A percentile compares a stretch with the other conserved stretches of the same genome.
phyloP scores from a whole-genome alignment of 2,113 vertebrate species.

The Chaetodon auriga region DNA sequence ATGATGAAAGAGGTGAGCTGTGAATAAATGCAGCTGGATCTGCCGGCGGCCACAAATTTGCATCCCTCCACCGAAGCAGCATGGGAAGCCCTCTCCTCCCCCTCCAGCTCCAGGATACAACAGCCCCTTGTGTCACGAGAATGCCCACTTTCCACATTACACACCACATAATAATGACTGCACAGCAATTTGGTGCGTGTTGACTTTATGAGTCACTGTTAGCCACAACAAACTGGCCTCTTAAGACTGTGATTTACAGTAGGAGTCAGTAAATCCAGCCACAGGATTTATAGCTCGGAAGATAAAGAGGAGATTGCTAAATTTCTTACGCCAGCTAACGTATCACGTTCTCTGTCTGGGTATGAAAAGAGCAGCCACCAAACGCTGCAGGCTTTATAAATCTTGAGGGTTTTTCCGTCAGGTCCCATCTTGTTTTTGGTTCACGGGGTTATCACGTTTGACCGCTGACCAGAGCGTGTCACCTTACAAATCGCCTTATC shows the following conservation, averaged over 20 bases:
- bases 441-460: conserved; percentile 50
- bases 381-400: conserved; percentile 4
- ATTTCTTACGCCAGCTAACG: background rate
- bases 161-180: conserved; percentile 44
- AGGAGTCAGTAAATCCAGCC: conserved; percentile 37
- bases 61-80: background rate
- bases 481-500: conserved; percentile 35
- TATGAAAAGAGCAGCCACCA: background rate
- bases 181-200: conserved; percentile 3
- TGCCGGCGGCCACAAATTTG: conserved; percentile 7
- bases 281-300: background rate
- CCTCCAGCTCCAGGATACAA: conserved; percentile 8
- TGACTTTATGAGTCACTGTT: conserved; percentile 61
- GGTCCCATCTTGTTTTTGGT: conserved; percentile 50
- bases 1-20: conserved; percentile 58
- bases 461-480: conserved; percentile 13
- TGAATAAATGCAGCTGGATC: conserved; percentile 68
- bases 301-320: background rate
- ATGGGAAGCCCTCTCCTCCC: conserved; percentile 32
- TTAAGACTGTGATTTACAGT: conserved; percentile 7
- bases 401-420: conserved; percentile 18
- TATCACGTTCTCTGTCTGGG: background rate
- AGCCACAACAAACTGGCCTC: conserved; percentile 2
- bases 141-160: conserved; percentile 42
- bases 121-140: conserved; percentile 31